Evolutionary conservation across 2,797 vertebrate genomes (phyloP).

Genomic region (Onychomys leucogaster): DNA sequence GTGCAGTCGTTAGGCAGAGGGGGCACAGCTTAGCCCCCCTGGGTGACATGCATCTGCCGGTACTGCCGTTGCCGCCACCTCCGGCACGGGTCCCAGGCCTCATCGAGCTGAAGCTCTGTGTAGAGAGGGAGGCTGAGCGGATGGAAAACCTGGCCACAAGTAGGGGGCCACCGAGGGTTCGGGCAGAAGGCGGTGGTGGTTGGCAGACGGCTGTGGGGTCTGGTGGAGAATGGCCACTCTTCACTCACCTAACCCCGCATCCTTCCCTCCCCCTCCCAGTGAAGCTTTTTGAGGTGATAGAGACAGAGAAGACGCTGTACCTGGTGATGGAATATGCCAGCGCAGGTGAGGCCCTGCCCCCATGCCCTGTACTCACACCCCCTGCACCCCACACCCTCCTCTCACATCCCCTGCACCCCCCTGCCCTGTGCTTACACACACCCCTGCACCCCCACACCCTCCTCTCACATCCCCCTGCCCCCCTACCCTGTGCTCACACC

Average conservation of each 20-base stretch:
- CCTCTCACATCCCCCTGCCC: neutral
- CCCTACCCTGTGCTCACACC: neutral
- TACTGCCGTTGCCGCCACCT: neutral
- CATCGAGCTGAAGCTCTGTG: neutral
- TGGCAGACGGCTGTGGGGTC: rapidly evolving
- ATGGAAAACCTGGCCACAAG: neutral
- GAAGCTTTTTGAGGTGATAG: slow-evolving; percentile 96
- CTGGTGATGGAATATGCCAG: slow-evolving; percentile 97
- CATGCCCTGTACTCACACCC: rapidly evolving
- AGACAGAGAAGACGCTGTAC: slow-evolving; percentile 96
- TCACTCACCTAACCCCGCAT: neutral
- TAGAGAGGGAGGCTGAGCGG: neutral
- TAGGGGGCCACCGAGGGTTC: neutral
- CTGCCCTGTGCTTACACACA: neutral
- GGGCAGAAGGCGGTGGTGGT: rapidly evolving
- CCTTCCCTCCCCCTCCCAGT: slow-evolving; percentile 85
- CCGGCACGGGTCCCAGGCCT: neutral
- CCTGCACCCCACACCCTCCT: neutral
- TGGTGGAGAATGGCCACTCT: rapidly evolving
- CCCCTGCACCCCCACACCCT: neutral
- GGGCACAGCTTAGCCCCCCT: no score
- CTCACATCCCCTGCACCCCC: no score
- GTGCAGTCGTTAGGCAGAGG: neutral
- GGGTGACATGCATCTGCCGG: neutral
- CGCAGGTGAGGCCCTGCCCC: slow-evolving; percentile 89